phyloP scores from a whole-genome alignment of 2,888 invertebrate genomes.

The Drosophila lacicola region DNA sequence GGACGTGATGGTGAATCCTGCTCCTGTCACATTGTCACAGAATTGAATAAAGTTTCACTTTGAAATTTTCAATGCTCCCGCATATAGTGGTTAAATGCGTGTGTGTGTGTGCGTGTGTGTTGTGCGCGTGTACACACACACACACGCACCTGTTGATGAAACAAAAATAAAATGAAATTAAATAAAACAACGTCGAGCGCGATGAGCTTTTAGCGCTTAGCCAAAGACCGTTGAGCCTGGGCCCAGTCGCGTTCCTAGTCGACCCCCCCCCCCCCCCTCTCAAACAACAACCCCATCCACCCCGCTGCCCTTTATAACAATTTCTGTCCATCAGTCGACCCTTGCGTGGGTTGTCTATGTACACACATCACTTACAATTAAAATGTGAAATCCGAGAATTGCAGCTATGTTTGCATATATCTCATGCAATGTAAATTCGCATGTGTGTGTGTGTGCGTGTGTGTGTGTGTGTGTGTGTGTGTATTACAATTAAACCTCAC shows the following conservation, averaged over 20 bases:
- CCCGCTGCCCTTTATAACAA: background rate
- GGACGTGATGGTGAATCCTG: conserved; percentile 33
- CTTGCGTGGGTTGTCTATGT: background rate
- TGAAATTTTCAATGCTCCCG: conserved; percentile 26
- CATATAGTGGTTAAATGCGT: background rate
- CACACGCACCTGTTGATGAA: conserved; percentile 11
- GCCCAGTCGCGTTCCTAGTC: background rate
- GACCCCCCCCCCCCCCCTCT: background rate
- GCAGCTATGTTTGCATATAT: conserved; percentile 7
- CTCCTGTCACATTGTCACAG: conserved; percentile 58
- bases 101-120: background rate
- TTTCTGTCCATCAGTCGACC: background rate
- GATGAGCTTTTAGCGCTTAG: background rate
- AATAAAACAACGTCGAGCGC: background rate
- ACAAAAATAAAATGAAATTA: conserved; percentile 2
- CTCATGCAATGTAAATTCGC: background rate
- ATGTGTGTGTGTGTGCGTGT: background rate
- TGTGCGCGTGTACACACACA: background rate
- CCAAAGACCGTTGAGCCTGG: background rate
- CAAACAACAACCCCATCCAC: background rate
- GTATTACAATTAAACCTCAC: background rate
- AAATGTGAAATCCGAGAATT: conserved; percentile 15
- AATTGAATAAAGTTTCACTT: conserved; percentile 68
- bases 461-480: background rate
- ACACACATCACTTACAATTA: conserved; percentile 10